A percentile compares a stretch with the other conserved stretches of the same genome.
Conservation (phyloP, 2,888 invertebrate genomes). For the Leucoma salicis region DNA sequence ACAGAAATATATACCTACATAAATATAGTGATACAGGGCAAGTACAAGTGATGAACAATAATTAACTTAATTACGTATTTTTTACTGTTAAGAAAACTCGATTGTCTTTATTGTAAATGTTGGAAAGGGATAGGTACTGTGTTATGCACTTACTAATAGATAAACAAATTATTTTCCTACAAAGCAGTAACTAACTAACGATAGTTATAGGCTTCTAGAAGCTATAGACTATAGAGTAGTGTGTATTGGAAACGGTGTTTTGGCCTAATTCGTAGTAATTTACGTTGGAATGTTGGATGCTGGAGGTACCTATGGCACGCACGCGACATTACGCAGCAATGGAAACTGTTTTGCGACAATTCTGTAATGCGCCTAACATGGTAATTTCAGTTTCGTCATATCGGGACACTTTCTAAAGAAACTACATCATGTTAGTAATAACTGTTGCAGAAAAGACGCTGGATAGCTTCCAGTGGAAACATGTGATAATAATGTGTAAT, state of each 20-base stretch:
- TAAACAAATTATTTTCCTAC: constrained; percentile 12
- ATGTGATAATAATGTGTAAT: constrained; percentile 81
- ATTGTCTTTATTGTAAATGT: too few relatives aligned
- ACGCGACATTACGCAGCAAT: constrained; percentile 67
- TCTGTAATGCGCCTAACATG: constrained; percentile 65
- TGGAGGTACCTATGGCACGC: constrained; percentile 64
- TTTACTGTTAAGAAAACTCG: too few relatives aligned
- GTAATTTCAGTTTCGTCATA: constrained; percentile 74
- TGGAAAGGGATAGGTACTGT: too few relatives aligned
- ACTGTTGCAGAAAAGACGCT: constrained; percentile 58
- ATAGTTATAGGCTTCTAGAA: constrained; percentile 30
- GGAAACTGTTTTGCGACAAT: constrained; percentile 57
- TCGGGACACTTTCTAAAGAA: constrained; percentile 79
- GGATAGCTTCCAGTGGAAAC: constrained; percentile 74
- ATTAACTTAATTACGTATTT: too few relatives aligned
- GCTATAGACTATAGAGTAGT: constrained; percentile 26
- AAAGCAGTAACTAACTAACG: constrained; percentile 17
- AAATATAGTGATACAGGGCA: too few relatives aligned
- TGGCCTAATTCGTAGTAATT: constrained; percentile 56
- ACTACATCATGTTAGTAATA: constrained; percentile 63
- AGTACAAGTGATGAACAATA: too few relatives aligned
- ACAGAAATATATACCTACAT: too few relatives aligned
- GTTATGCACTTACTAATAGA: too few relatives aligned
- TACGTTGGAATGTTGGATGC: constrained; percentile 38
- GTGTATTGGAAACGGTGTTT: constrained; percentile 47